phyloP scores from a whole-genome alignment of 2,113 vertebrate species.

The Megalops atlanticus region DNA sequence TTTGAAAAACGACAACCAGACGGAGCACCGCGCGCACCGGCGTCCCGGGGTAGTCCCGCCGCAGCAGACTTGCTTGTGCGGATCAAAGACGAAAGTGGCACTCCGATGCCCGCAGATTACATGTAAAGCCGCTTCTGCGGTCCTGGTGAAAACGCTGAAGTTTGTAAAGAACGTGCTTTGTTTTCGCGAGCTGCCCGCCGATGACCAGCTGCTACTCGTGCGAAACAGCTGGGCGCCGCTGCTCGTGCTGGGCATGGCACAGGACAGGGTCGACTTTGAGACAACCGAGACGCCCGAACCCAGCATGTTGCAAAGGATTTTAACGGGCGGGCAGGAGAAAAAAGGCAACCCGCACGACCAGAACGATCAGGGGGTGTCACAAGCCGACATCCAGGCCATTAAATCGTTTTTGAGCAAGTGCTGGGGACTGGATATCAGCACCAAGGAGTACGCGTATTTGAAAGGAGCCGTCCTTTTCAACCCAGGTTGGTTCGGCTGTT shows the following conservation, averaged over 20 bases:
- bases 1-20: conserved; percentile 69
- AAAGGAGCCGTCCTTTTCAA: conserved; percentile 96
- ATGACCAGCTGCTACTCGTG: conserved; percentile 86
- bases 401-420: conserved; percentile 87
- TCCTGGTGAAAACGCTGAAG: conserved; percentile 89
- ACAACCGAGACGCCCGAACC: conserved; percentile 84
- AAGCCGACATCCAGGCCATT: conserved; percentile 80
- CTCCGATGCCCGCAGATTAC: conserved; percentile 85
- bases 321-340: conserved; percentile 73
- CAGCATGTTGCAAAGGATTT: conserved; percentile 84
- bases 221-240: conserved; percentile 88
- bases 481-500: conserved; percentile 73
- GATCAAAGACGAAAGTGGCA: conserved; percentile 67
- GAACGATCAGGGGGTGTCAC: conserved; percentile 60
- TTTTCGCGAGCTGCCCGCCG: conserved; percentile 87
- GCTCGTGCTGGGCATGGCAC: conserved; percentile 89
- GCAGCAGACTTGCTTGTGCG: conserved; percentile 74
- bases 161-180: conserved; percentile 93
- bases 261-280: conserved; percentile 86
- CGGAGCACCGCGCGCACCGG: conserved; percentile 37
- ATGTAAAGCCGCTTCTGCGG: conserved; percentile 86
- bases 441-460: conserved; percentile 95
- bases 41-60: conserved; percentile 46
- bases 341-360: too few relatives aligned
- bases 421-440: conserved; percentile 90